These are phyloP conservation scores for Eledona agricola DNA, from an alignment of 2,888 invertebrate species.

Conservation along the genomic window DNA sequence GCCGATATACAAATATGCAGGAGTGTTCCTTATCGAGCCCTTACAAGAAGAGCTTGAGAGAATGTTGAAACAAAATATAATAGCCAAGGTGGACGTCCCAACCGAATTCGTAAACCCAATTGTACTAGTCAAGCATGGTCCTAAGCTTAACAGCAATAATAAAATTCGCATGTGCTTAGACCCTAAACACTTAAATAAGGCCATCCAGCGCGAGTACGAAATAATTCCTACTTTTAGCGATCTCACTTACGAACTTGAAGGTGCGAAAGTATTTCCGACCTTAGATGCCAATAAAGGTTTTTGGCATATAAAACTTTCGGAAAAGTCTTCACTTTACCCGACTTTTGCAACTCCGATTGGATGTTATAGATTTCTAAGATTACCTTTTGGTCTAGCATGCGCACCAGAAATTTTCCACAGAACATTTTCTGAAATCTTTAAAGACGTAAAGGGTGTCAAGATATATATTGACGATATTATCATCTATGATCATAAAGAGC, in stretches of 20 bases:
- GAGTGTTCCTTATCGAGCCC: too few relatives aligned
- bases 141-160: too few relatives aligned
- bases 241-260: conserved; percentile 14
- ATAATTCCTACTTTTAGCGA: conserved; percentile 37
- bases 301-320: conserved; percentile 43
- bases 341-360: conserved; percentile 48
- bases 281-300: conserved; percentile 45
- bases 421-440: conserved; percentile 43
- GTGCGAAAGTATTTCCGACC: not conserved
- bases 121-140: too few relatives aligned
- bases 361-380: conserved; percentile 40
- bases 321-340: conserved; percentile 41
- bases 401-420: conserved; percentile 47
- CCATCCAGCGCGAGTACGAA: conserved; percentile 28
- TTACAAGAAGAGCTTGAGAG: too few relatives aligned
- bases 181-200: conserved; percentile 39
- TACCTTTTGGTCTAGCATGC: conserved; percentile 45
- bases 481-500: conserved; percentile 44
- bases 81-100: too few relatives aligned
- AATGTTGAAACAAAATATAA: too few relatives aligned
- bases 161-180: conserved; percentile 40
- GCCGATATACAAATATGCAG: too few relatives aligned
- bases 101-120: too few relatives aligned
- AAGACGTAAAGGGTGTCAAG: conserved; percentile 39
- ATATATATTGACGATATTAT: conserved; percentile 47